A percentile compares a stretch with the other conserved stretches of the same genome.
These are phyloP conservation scores for Julus scanicus DNA, from an alignment of 2,888 invertebrate genomes.

Conservation along the genomic window DNA sequence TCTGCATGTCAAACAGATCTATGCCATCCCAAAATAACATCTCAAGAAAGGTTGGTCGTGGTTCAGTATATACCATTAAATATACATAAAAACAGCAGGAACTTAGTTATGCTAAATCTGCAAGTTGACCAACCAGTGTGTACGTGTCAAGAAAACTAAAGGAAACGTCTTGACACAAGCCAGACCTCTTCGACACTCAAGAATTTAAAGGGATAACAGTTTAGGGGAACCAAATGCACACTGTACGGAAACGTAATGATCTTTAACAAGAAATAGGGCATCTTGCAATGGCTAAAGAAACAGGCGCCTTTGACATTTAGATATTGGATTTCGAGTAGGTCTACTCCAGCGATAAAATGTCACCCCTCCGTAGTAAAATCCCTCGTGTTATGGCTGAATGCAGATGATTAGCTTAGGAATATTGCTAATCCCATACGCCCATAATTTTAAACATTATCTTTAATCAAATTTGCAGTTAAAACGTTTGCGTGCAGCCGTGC, in stretches of 20 bases:
- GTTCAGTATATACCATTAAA: background rate
- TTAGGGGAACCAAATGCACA: background rate
- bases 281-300: conserved; percentile 5
- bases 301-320: conserved; percentile 10
- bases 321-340: conserved; percentile 10
- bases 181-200: background rate
- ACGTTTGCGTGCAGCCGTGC: background rate
- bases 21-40: background rate
- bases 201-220: conserved; percentile 3
- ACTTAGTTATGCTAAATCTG: conserved; percentile 10
- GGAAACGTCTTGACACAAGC: background rate
- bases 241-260: background rate
- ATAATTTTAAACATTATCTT: background rate
- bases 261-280: background rate
- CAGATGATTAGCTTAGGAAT: background rate
- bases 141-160: background rate
- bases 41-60: background rate
- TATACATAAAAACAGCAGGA: background rate
- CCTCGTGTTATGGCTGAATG: background rate
- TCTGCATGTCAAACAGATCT: too few relatives aligned
- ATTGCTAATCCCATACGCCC: background rate
- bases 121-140: background rate
- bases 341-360: background rate
- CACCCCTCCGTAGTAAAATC: background rate
- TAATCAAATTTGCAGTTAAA: background rate